These are phyloP conservation scores for Neostethus bicornis DNA, from an alignment of 2,797 vertebrate species.

Conservation along the genomic window DNA sequence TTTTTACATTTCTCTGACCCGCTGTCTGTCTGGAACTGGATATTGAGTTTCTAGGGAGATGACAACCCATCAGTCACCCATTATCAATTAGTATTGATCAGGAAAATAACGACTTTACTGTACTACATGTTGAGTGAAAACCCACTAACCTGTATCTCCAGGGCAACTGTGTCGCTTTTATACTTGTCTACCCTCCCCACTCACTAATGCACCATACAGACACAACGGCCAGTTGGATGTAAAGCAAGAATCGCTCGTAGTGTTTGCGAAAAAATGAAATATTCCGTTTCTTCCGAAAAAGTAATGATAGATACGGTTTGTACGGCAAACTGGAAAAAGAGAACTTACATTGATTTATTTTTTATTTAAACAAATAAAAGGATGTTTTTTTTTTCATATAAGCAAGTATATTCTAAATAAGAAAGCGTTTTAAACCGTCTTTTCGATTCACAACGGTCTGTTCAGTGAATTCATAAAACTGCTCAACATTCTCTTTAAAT, in stretches of 20 bases:
- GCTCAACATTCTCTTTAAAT: not conserved
- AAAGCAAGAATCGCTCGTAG: not conserved
- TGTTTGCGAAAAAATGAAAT: not conserved
- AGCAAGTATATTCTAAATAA: not conserved
- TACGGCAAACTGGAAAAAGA: not conserved
- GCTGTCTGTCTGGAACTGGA: constrained; percentile 14
- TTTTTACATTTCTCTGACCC: constrained; percentile 41
- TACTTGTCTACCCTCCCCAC: constrained; percentile 15
- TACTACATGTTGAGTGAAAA: constrained; percentile 62
- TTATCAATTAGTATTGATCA: constrained; percentile 56
- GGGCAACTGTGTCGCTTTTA: constrained; percentile 43
- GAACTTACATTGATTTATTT: not conserved
- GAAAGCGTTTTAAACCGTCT: not conserved
- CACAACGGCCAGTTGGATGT: constrained; percentile 2
- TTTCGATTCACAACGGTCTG: not conserved
- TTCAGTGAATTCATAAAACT: too few relatives aligned
- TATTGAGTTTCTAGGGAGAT: constrained; percentile 54
- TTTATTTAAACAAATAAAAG: not conserved
- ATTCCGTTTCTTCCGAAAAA: not conserved
- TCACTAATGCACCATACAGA: constrained; percentile 44
- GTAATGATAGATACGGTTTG: not conserved
- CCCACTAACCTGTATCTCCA: constrained; percentile 60
- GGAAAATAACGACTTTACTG: constrained; percentile 63
- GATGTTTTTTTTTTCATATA: not conserved
- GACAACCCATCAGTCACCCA: constrained; percentile 40